Evolutionary conservation across 2,113 vertebrate species (phyloP).

Genomic region (Ariopsis seemanni): DNA sequence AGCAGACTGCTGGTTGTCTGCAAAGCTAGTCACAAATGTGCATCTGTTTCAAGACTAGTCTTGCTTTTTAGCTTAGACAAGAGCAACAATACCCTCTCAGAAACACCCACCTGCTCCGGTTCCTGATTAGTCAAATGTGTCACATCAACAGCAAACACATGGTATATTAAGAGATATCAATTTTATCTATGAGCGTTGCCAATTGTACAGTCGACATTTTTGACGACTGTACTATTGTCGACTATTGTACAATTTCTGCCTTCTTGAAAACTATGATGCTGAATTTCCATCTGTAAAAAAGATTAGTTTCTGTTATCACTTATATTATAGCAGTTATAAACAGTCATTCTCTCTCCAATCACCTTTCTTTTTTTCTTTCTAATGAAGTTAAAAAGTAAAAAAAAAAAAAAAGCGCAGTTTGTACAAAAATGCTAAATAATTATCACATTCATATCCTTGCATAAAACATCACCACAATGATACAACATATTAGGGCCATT

Average conservation of each 20-base stretch:
- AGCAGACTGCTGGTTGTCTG: constrained; percentile 21
- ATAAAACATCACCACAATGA: too few relatives aligned
- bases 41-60: background rate
- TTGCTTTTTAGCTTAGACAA: background rate
- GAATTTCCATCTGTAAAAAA: background rate
- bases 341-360: too few relatives aligned
- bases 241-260: background rate
- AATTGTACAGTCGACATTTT: background rate
- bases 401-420: too few relatives aligned
- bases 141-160: constrained; percentile 44
- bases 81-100: constrained; percentile 51
- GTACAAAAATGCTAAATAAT: too few relatives aligned
- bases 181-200: background rate
- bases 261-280: background rate
- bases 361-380: background rate
- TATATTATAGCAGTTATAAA: too few relatives aligned
- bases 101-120: constrained; percentile 52
- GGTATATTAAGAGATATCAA: background rate
- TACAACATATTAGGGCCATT: too few relatives aligned
- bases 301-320: too few relatives aligned
- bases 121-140: constrained; percentile 18
- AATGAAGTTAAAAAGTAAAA: too few relatives aligned
- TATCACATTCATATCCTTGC: too few relatives aligned
- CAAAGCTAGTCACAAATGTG: background rate
- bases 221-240: too few relatives aligned